phyloP scores from a whole-genome alignment of 2,113 vertebrate genomes.

The Cnemophilus loriae region DNA sequence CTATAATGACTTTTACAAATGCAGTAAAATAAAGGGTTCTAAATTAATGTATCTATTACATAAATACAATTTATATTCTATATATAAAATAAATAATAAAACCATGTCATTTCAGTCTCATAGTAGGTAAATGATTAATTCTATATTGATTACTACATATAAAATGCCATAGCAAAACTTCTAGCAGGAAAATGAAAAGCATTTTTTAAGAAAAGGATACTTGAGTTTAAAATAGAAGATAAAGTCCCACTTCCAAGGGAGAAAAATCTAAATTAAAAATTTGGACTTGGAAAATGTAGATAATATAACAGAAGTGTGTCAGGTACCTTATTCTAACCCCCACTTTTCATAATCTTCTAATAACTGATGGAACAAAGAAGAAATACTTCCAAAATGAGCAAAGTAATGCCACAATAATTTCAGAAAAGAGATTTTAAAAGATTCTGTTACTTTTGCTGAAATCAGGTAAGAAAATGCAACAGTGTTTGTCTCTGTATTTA shows the following conservation, averaged over 20 bases:
- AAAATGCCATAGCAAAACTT: neutral
- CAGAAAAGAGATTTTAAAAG: neutral
- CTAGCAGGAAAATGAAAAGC: neutral
- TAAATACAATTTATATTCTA: neutral
- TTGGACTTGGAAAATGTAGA: neutral
- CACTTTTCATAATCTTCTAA: neutral
- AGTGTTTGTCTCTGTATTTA: neutral
- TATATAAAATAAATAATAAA: neutral
- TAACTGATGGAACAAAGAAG: neutral
- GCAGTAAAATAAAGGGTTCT: neutral
- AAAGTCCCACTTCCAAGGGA: neutral
- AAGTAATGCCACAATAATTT: neutral
- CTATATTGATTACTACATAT: neutral
- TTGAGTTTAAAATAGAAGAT: neutral
- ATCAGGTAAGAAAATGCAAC: neutral
- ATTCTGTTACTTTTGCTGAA: neutral
- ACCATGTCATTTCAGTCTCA: neutral
- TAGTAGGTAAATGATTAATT: neutral
- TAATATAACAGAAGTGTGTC: neutral
- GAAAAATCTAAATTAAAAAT: neutral
- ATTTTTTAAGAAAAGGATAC: neutral
- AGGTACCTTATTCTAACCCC: neutral
- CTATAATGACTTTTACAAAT: neutral
- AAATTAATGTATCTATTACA: neutral
- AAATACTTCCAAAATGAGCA: neutral